Conservation (phyloP, 2,888 invertebrate genomes). For the Monopis laevigella region DNA sequence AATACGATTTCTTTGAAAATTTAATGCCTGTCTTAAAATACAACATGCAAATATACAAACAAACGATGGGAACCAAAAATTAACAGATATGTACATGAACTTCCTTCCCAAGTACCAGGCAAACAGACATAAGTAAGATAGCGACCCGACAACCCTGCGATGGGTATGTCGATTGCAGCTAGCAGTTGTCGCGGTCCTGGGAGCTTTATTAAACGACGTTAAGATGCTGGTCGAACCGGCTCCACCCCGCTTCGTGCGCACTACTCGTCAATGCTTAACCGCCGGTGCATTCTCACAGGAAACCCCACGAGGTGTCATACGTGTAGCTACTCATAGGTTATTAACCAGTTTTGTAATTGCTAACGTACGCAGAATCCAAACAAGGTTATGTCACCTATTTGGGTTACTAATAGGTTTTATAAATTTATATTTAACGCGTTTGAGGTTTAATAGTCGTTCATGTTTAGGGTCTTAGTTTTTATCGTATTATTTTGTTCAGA, state of each 20-base stretch:
- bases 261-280: constrained; percentile 27
- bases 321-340: constrained; percentile 3
- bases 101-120: constrained; percentile 1
- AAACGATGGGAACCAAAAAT: no score
- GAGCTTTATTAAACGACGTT: constrained; percentile 57
- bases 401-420: no score
- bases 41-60: no score
- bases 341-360: constrained; percentile 8
- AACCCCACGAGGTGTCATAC: constrained; percentile 11
- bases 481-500: no score
- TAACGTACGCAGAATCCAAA: no score
- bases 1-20: no score
- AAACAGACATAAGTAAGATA: neutral
- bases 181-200: constrained; percentile 57
- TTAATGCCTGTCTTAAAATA: no score
- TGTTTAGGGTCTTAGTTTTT: no score
- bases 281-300: constrained; percentile 11
- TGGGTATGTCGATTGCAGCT: constrained; percentile 20
- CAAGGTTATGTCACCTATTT: no score
- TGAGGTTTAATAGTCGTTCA: no score
- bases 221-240: constrained; percentile 62
- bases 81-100: constrained; percentile 5
- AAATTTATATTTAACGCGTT: no score
- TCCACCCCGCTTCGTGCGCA: constrained; percentile 44
- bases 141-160: constrained; percentile 8